Evolutionary conservation across 2,797 vertebrate species (phyloP).

Genomic region (Halcyon chelicuti): DNA sequence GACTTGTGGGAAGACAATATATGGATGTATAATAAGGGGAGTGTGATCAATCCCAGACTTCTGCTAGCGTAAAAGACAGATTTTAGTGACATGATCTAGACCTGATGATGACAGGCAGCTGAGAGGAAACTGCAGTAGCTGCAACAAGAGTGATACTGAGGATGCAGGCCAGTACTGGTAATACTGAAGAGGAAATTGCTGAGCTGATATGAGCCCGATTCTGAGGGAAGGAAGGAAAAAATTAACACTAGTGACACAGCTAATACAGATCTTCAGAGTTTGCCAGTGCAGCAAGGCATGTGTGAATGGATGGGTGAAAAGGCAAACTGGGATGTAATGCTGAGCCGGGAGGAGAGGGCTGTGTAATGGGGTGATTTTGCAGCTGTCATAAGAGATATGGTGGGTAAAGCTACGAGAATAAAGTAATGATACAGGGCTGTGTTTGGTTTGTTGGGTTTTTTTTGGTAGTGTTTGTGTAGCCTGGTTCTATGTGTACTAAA

Average conservation of each 20-base stretch:
- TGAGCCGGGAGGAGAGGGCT: background rate
- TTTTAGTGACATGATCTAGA: background rate
- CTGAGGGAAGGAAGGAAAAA: background rate
- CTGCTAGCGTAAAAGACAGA: background rate
- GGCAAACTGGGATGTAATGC: background rate
- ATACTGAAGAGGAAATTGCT: background rate
- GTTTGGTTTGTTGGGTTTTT: background rate
- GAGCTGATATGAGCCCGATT: background rate
- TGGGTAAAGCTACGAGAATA: background rate
- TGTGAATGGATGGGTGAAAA: background rate
- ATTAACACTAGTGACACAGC: background rate
- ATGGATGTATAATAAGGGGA: background rate
- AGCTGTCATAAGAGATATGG: constrained; percentile 31
- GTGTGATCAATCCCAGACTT: background rate
- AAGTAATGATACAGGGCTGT: background rate
- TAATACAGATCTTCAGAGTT: background rate
- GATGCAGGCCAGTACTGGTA: background rate
- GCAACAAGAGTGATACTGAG: background rate
- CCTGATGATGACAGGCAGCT: background rate
- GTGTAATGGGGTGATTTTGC: constrained; percentile 42
- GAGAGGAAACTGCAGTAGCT: background rate
- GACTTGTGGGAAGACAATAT: rapidly evolving
- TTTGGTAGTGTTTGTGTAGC: background rate
- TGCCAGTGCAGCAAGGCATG: background rate
- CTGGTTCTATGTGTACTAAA: background rate